phyloP scores from a whole-genome alignment of 2,113 vertebrate genomes.

The Dinomys branickii region DNA sequence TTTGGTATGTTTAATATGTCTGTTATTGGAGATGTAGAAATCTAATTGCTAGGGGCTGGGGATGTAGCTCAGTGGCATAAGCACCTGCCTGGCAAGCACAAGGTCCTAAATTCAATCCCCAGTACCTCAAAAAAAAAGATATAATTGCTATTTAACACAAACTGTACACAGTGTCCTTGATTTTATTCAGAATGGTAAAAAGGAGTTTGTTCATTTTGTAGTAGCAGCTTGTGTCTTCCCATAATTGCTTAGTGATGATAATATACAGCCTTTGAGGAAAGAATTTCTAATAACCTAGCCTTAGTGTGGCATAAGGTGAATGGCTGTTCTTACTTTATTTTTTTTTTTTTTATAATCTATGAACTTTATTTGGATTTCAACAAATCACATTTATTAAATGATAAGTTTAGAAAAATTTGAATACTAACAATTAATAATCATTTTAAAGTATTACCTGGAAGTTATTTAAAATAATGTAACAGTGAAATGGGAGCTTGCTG shows the following conservation, averaged over 20 bases:
- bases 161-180: not conserved
- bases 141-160: conserved; percentile 22
- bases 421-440: not conserved
- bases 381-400: not conserved
- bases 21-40: conserved; percentile 3
- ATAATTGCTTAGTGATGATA: not conserved
- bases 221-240: not conserved
- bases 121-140: no score
- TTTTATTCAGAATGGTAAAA: conserved; percentile 41
- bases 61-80: no score
- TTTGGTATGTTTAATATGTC: not conserved
- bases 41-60: conserved; percentile 36
- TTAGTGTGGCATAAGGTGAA: not conserved
- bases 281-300: not conserved
- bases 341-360: not conserved
- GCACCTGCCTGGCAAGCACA: no score
- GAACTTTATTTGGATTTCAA: conserved; percentile 15
- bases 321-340: not conserved
- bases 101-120: no score
- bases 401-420: conserved; percentile 15
- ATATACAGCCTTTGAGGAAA: not conserved
- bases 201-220: not conserved
- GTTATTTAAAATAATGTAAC: not conserved
- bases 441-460: conserved; percentile 1
- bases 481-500: not conserved